Conservation (phyloP, 2,113 vertebrate genomes). For the Ctenodactylus gundi region DNA sequence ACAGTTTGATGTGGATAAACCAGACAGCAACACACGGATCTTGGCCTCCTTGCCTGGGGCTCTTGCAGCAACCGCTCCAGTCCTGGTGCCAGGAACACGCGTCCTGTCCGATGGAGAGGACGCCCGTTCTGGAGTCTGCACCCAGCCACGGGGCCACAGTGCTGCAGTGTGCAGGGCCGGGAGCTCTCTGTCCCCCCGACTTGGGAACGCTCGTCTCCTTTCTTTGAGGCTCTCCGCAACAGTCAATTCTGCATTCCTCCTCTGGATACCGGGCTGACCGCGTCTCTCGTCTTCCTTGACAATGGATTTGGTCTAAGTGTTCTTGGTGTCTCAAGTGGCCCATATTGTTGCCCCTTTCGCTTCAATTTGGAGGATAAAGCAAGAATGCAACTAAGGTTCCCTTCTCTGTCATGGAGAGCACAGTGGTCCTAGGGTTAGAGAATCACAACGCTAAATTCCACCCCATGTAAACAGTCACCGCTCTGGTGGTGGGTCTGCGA, state of each 20-base stretch:
- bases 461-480: background rate
- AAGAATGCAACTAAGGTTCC: slow-evolving; percentile 39
- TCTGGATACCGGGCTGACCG: background rate
- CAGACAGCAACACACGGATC: background rate
- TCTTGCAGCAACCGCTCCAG: background rate
- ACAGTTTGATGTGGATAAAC: background rate
- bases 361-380: slow-evolving; percentile 57
- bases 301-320: background rate
- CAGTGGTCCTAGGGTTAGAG: background rate
- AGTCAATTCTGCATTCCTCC: background rate
- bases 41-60: background rate
- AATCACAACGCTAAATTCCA: background rate
- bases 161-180: background rate
- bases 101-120: background rate
- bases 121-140: background rate
- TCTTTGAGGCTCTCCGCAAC: background rate
- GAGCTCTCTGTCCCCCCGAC: background rate
- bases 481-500: background rate
- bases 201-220: background rate
- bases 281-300: background rate
- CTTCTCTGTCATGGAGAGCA: background rate
- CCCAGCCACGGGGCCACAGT: background rate
- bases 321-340: slow-evolving; percentile 61
- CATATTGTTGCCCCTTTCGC: slow-evolving; percentile 48
- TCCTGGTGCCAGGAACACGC: background rate